Conservation (phyloP, 2,888 invertebrate species). For the Volucella bombylans region DNA sequence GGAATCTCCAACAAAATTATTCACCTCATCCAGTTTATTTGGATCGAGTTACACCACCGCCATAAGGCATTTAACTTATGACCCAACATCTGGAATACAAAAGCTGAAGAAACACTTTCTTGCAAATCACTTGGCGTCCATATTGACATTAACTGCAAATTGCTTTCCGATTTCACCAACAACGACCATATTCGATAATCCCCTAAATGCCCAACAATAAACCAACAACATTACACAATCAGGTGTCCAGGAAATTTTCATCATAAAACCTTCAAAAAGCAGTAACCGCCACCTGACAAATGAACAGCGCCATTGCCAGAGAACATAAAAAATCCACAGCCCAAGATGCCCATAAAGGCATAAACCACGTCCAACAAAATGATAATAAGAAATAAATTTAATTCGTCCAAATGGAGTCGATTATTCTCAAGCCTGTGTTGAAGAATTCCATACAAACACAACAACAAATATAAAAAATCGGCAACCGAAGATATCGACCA, state of each 20-base stretch:
- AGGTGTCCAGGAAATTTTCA: conserved; percentile 65
- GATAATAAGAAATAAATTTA: conserved; percentile 70
- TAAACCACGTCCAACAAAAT: conserved; percentile 68
- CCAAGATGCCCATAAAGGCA: conserved; percentile 21
- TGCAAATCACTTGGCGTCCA: conserved; percentile 53
- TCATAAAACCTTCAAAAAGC: conserved; percentile 64
- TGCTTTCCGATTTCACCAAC: conserved; percentile 67
- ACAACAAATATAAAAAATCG: conserved; percentile 21
- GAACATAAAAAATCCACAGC: conserved; percentile 20
- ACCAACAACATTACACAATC: conserved; percentile 67
- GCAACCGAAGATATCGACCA: not conserved
- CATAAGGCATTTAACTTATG: no score
- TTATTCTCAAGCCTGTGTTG: conserved; percentile 24
- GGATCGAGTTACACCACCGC: no score
- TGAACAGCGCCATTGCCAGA: conserved; percentile 50
- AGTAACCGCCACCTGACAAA: conserved; percentile 61
- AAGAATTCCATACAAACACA: conserved; percentile 22
- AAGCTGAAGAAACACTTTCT: conserved; percentile 12
- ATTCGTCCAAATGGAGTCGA: conserved; percentile 58
- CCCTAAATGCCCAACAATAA: conserved; percentile 58
- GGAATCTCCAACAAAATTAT: no score
- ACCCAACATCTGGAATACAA: no score
- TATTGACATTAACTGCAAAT: conserved; percentile 72
- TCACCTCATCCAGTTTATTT: no score
- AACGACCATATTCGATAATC: conserved; percentile 61